These are phyloP conservation scores for Lasioglossum zephyrum DNA, from an alignment of 2,888 invertebrate species.

Conservation along the genomic window DNA sequence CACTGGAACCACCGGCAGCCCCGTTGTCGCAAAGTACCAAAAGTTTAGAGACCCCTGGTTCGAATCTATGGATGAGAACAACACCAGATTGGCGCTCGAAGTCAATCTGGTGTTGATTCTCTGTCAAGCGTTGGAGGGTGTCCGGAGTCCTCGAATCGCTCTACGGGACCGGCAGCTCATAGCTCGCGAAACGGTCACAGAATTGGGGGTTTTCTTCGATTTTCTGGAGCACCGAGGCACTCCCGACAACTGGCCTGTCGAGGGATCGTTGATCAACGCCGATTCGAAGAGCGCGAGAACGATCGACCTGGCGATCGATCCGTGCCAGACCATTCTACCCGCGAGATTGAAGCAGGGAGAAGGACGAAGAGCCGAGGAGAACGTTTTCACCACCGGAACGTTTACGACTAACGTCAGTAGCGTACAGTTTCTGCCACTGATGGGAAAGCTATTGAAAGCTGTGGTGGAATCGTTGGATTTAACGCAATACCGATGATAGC, in stretches of 20 bases:
- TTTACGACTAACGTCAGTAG: constrained; percentile 71
- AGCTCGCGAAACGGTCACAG: constrained; percentile 82
- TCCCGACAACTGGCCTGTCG: constrained; percentile 74
- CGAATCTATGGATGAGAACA: constrained; percentile 82
- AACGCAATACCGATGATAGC: constrained; percentile 78
- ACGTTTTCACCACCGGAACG: constrained; percentile 78
- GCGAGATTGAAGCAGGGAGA: constrained; percentile 72
- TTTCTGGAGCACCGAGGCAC: constrained; percentile 79
- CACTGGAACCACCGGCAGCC: constrained; percentile 53
- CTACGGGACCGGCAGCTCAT: constrained; percentile 81
- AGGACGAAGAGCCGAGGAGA: constrained; percentile 63
- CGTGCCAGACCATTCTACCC: constrained; percentile 63
- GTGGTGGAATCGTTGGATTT: constrained; percentile 81
- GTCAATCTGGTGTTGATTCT: constrained; percentile 81
- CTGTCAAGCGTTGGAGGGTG: constrained; percentile 81
- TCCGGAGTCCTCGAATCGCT: constrained; percentile 80
- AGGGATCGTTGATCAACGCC: constrained; percentile 72
- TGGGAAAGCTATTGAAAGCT: constrained; percentile 81
- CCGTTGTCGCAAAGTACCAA: constrained; percentile 59
- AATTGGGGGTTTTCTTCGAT: constrained; percentile 82
- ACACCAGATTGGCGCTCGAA: constrained; percentile 81
- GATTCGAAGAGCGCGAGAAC: constrained; percentile 70
- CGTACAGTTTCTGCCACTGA: constrained; percentile 78
- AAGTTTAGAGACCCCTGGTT: constrained; percentile 81
- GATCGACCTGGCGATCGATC: constrained; percentile 71